These are phyloP conservation scores for Cheilosia vulpina DNA, from an alignment of 2,888 invertebrate genomes.

Conservation along the genomic window DNA sequence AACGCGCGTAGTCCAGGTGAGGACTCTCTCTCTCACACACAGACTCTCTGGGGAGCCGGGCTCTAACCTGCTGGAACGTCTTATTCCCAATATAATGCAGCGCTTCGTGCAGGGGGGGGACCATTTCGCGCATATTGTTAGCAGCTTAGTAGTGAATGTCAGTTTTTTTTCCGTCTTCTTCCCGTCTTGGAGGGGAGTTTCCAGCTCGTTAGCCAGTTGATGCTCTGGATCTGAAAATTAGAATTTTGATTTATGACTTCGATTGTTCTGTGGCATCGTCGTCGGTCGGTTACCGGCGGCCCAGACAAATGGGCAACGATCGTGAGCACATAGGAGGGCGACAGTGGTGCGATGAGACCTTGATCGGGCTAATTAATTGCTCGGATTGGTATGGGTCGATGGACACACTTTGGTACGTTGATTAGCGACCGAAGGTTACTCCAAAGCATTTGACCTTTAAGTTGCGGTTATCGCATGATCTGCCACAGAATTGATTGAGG, in stretches of 20 bases:
- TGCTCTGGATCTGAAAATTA: slow-evolving; percentile 65
- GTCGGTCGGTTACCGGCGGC: slow-evolving; percentile 14
- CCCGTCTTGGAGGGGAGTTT: slow-evolving; percentile 45
- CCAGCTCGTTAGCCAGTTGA: slow-evolving; percentile 66
- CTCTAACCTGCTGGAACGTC: slow-evolving; percentile 44
- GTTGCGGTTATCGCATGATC: slow-evolving; percentile 36
- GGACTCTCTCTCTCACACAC: not conserved
- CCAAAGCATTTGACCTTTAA: slow-evolving; percentile 44
- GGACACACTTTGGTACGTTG: slow-evolving; percentile 26
- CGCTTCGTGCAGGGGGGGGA: slow-evolving; percentile 20
- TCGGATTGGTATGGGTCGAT: slow-evolving; percentile 51
- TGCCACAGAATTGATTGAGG: not conserved
- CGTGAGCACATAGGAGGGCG: slow-evolving; percentile 57
- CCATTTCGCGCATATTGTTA: slow-evolving; percentile 55
- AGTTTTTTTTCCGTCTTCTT: not conserved
- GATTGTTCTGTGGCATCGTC: slow-evolving; percentile 46
- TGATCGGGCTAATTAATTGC: slow-evolving; percentile 60
- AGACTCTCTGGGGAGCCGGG: slow-evolving; percentile 29
- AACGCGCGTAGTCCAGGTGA: slow-evolving; percentile 47
- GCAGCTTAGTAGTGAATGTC: slow-evolving; percentile 53
- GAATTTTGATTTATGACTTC: slow-evolving; percentile 72
- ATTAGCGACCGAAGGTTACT: slow-evolving; percentile 37
- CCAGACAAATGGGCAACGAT: slow-evolving; percentile 63
- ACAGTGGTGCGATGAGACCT: slow-evolving; percentile 55
- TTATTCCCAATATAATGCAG: slow-evolving; percentile 50